Percentiles rank a stretch among this genome's conserved stretches.
Conservation (phyloP, 1,140 invertebrate species). For the Conus ventricosus region DNA sequence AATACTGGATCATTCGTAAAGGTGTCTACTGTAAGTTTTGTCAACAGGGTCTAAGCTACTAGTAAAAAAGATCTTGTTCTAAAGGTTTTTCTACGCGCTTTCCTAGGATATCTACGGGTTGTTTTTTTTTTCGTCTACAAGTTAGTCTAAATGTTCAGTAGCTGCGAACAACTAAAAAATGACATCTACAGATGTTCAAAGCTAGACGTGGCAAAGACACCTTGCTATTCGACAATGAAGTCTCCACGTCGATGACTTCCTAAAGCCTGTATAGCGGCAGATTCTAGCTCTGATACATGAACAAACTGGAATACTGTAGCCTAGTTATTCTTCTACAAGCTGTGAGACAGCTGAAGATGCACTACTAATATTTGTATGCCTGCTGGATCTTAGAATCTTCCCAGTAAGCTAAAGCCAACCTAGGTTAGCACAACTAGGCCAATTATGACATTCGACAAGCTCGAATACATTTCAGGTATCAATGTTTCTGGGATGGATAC, state of each 20-base stretch:
- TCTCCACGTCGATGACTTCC: background rate
- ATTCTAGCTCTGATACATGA: background rate
- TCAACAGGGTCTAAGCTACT: background rate
- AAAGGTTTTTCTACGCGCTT: background rate
- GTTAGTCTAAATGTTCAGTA: background rate
- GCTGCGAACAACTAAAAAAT: background rate
- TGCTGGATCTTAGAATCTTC: background rate
- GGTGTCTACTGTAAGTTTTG: background rate
- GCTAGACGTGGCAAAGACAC: no score
- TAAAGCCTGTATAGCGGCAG: background rate
- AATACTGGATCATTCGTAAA: background rate
- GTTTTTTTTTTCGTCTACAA: background rate
- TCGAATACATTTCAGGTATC: background rate
- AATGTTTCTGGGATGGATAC: background rate
- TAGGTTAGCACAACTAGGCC: background rate
- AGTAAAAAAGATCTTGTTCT: background rate
- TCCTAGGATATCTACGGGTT: no score
- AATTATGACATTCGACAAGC: background rate
- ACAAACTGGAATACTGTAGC: background rate
- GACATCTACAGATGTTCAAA: no score
- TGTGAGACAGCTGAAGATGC: background rate
- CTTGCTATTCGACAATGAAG: no score
- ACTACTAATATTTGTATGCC: background rate
- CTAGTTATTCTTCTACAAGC: background rate
- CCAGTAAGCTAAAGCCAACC: background rate